These are phyloP conservation scores for Chondrosia reniformis DNA, from an alignment of 37 sponge, comb jelly and placozoan species.

Conservation along the genomic window DNA sequence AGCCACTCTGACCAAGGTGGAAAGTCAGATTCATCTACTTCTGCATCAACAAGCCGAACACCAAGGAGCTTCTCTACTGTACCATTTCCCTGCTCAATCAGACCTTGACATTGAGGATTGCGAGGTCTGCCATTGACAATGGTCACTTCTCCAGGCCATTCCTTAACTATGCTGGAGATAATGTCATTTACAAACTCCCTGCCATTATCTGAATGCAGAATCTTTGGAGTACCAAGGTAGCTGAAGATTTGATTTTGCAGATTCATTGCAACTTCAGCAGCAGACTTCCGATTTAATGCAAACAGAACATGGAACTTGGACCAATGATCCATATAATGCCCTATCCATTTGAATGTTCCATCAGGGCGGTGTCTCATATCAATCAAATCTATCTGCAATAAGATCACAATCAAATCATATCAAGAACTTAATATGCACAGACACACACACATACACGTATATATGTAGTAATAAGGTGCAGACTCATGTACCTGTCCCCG, in stretches of 20 bases:
- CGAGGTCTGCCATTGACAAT: no score
- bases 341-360: slow-evolving; percentile 43
- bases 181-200: slow-evolving; percentile 17
- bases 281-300: slow-evolving; percentile 27
- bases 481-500: slow-evolving; percentile 25
- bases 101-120: no score
- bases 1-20: slow-evolving; percentile 15
- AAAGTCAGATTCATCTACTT: slow-evolving; percentile 1
- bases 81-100: no score
- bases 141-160: no score
- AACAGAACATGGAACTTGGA: slow-evolving; percentile 30
- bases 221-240: no score
- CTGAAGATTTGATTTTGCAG: slow-evolving; percentile 10
- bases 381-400: slow-evolving; percentile 41
- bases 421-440: background rate
- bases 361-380: slow-evolving; percentile 53
- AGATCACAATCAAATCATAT: background rate
- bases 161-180: no score
- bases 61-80: no score
- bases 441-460: no score
- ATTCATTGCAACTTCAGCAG: slow-evolving; percentile 28
- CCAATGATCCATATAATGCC: no score
- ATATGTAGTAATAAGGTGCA: no score
- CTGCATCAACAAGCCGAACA: no score
- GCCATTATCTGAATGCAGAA: slow-evolving; percentile 31